Base-by-base conservation (phyloP, 1,140 invertebrate genomes). In the Hycleus cichorii region DNA sequence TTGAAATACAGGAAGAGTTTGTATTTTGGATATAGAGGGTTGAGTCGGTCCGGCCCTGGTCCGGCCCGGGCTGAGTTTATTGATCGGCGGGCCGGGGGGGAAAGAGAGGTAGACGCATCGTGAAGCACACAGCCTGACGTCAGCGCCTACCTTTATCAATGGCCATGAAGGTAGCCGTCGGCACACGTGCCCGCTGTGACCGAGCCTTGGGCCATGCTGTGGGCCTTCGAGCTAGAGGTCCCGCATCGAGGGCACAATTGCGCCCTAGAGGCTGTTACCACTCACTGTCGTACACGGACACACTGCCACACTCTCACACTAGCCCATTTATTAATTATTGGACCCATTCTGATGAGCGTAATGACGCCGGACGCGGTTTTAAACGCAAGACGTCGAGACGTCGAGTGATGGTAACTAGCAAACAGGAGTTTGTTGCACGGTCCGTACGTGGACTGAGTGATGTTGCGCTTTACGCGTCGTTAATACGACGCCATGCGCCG, bases 91-190 rank as follows among this genome's bases (percentile, higher is more conserved):
- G 52, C n/a, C 8, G 40, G n/a, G 27, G 25, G 45, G 38, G 11
- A 27, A 45, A n/a, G 32, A 8, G 44, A 18, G 49, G 39, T 26
- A 51, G 32, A 32, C 32, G 32, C 32, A 7, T 18, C 48, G 48
- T 49, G 48, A 39, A 49, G 48, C 48, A 32, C 32, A 32, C 32
- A 45, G 52, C 40, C 52, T 69, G 67, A 69, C 67, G 67, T 70
- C 67, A 67, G 50, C 40, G 44, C 50, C 53, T 73, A 73, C 71
- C 71, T 73, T 73, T 71, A 71, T 72, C 71, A 73, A 72, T 72
- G 69, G 68, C 71, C 71, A 73, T 73, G 69, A 69, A 72, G 66
- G 63, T 64, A 69, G 67, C 61, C 59, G 64, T 55, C 53, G 70
- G 66, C 67, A 71, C 70, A 71, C 68, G 70, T 72, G 71, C 65